Percentiles rank a stretch among this genome's conserved stretches.
These are phyloP conservation scores for Amorpha juglandis DNA, from an alignment of 2,888 invertebrate genomes.

Conservation along the genomic window DNA sequence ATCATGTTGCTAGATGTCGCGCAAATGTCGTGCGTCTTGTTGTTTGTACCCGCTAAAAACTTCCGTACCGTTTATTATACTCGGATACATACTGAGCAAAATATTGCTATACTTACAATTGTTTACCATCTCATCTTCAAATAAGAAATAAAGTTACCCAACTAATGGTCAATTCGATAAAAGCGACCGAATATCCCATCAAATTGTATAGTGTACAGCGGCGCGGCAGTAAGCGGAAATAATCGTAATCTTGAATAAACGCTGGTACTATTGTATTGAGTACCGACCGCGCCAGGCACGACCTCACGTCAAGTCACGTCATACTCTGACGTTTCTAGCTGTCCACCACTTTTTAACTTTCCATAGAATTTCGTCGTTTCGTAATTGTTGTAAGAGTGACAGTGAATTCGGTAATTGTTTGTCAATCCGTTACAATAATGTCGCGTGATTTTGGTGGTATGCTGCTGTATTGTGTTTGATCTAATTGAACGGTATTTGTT, in stretches of 20 bases:
- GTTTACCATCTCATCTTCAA: neutral
- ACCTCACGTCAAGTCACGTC: neutral
- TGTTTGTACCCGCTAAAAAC: too few species aligned
- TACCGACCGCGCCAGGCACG: neutral
- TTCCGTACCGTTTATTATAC: too few species aligned
- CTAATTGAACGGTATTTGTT: neutral
- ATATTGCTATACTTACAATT: neutral
- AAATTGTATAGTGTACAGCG: conserved; percentile 1
- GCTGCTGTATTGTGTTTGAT: neutral
- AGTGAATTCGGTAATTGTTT: conserved; percentile 38
- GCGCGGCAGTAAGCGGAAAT: conserved; percentile 3
- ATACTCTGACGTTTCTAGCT: neutral
- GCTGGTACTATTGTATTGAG: neutral
- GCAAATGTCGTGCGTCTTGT: too few species aligned
- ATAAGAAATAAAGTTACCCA: conserved; percentile 4
- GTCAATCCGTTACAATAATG: conserved; percentile 10
- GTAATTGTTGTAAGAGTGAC: conserved; percentile 56
- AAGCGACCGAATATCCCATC: conserved; percentile 1
- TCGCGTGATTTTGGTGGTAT: neutral
- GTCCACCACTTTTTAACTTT: conserved; percentile 56
- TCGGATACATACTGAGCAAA: too few species aligned
- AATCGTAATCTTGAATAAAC: neutral
- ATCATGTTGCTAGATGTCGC: too few species aligned
- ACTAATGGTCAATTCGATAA: conserved; percentile 21
- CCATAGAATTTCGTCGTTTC: conserved; percentile 49